Percentiles rank a stretch among this genome's conserved stretches.
phyloP scores from a whole-genome alignment of 2,113 vertebrate species.

The Chaetodon auriga region DNA sequence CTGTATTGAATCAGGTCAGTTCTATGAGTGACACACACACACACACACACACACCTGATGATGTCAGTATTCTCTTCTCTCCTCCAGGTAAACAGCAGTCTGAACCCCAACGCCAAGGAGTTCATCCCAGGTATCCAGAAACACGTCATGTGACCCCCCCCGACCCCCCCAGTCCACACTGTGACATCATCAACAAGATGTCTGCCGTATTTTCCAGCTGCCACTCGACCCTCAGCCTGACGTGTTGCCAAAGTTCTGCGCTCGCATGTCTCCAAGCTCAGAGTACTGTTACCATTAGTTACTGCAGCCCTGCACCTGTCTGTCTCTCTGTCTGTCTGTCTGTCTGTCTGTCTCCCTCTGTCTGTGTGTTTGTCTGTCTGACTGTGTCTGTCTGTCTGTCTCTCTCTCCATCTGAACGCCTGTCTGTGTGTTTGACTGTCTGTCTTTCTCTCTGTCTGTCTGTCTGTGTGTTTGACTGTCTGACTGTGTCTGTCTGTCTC shows the following conservation, averaged over 20 bases:
- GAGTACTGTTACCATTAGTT: slow-evolving; percentile 10
- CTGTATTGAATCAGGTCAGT: too few relatives aligned
- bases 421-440: too few relatives aligned
- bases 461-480: background rate
- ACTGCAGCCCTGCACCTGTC: background rate
- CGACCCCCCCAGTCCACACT: slow-evolving; percentile 86
- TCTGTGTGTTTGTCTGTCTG: background rate
- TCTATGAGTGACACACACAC: too few relatives aligned
- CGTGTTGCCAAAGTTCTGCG: slow-evolving; percentile 94
- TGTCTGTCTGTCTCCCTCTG: background rate
- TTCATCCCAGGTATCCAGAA: slow-evolving; percentile 93
- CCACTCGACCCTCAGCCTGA: slow-evolving; percentile 84
- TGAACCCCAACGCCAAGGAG: slow-evolving; percentile 96
- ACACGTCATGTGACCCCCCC: slow-evolving; percentile 89
- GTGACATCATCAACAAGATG: slow-evolving; percentile 92
- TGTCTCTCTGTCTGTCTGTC: background rate
- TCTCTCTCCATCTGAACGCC: too few relatives aligned
- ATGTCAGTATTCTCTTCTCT: background rate
- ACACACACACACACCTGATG: background rate
- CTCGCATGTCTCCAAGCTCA: slow-evolving; percentile 90
- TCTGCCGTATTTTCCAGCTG: slow-evolving; percentile 88
- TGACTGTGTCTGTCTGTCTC: too few relatives aligned
- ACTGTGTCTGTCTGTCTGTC: too few relatives aligned
- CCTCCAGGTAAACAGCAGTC: slow-evolving; percentile 90
- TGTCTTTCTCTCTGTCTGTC: background rate